A percentile compares a stretch with the other conserved stretches of the same genome.
phyloP scores from a whole-genome alignment of 2,888 invertebrate genomes.

The Lapara coniferarum region DNA sequence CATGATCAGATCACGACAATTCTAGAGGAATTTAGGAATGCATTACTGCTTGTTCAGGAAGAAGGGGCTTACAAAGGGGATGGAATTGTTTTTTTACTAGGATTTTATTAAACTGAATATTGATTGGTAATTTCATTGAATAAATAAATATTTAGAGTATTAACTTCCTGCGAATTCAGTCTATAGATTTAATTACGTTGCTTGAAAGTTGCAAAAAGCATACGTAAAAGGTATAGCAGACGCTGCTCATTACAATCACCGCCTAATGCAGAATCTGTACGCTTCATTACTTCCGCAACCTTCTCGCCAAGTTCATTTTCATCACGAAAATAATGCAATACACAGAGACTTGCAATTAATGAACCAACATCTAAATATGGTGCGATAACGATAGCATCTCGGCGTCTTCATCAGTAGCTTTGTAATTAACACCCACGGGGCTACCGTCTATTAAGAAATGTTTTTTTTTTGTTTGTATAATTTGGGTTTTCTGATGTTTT shows the following conservation, averaged over 20 bases:
- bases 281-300: slow-evolving; percentile 10
- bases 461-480: slow-evolving; percentile 1
- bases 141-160: background rate
- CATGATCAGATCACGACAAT: no score
- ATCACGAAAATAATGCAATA: slow-evolving; percentile 25
- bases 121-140: background rate
- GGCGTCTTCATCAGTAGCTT: slow-evolving; percentile 41
- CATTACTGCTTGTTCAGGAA: background rate
- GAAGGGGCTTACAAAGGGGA: background rate
- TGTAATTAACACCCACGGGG: slow-evolving; percentile 55
- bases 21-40: background rate
- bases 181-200: no score
- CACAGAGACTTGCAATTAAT: slow-evolving; percentile 28
- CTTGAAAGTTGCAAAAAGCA: no score
- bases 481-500: slow-evolving; percentile 29
- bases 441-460: background rate
- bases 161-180: no score
- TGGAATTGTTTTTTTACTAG: no score
- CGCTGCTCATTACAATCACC: background rate
- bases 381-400: slow-evolving; percentile 33
- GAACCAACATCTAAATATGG: slow-evolving; percentile 34
- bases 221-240: no score
- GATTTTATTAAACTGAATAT: no score
- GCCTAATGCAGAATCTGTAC: background rate
- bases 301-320: slow-evolving; percentile 12